These are phyloP conservation scores for Nemotelus pantherinus DNA, from an alignment of 2,888 invertebrate genomes.

Conservation along the genomic window DNA sequence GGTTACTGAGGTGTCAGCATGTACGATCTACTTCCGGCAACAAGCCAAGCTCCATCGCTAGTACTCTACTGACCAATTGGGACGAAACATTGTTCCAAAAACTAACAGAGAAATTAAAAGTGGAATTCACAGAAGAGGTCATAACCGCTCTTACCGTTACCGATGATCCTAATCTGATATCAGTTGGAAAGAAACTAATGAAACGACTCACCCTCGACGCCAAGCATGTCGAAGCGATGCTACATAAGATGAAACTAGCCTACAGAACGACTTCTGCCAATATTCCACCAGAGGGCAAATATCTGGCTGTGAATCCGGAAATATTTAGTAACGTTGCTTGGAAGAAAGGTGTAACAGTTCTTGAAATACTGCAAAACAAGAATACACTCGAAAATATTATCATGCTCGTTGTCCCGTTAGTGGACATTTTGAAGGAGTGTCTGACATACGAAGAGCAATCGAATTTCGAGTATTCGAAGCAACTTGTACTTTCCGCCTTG, in stretches of 20 bases:
- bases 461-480: conserved; percentile 88
- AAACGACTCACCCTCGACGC: conserved; percentile 75
- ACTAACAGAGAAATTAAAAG: conserved; percentile 66
- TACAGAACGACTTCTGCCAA: conserved; percentile 45
- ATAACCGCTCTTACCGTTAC: conserved; percentile 69
- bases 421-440: conserved; percentile 81
- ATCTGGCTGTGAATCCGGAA: conserved; percentile 44
- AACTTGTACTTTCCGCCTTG: conserved; percentile 81
- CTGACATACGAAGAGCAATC: conserved; percentile 83
- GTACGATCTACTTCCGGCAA: conserved; percentile 58
- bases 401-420: conserved; percentile 76
- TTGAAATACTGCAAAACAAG: conserved; percentile 88
- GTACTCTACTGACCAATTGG: conserved; percentile 57
- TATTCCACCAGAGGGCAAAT: background rate
- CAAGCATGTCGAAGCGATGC: conserved; percentile 68
- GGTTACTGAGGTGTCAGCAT: conserved; percentile 67
- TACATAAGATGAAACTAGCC: conserved; percentile 70
- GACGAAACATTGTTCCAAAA: conserved; percentile 61
- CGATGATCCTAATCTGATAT: conserved; percentile 70
- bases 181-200: conserved; percentile 72
- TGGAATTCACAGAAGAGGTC: conserved; percentile 66
- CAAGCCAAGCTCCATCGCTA: conserved; percentile 59
- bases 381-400: conserved; percentile 77
- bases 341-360: conserved; percentile 80
- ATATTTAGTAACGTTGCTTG: conserved; percentile 75